Percentiles rank a stretch among this genome's conserved stretches.
These are phyloP conservation scores for Canis aureus DNA, from an alignment of 2,113 vertebrate genomes.

Conservation along the genomic window DNA sequence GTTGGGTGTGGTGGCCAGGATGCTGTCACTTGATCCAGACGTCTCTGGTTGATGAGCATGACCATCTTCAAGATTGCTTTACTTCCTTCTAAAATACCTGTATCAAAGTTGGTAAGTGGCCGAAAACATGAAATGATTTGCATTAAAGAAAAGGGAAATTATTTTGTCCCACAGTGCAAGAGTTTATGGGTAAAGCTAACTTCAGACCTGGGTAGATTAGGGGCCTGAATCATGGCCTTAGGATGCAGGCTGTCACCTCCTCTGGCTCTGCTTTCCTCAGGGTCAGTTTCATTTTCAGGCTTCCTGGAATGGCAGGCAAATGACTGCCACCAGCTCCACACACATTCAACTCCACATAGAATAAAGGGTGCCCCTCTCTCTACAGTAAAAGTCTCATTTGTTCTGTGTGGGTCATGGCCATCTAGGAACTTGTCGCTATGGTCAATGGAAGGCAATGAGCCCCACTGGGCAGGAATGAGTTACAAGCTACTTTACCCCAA, in stretches of 20 bases:
- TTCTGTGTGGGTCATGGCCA: not conserved
- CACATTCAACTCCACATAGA: not conserved
- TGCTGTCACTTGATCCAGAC: too few relatives aligned
- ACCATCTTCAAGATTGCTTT: not conserved
- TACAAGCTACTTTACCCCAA: not conserved
- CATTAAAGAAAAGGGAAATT: not conserved
- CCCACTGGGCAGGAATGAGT: not conserved
- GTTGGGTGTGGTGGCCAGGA: not conserved
- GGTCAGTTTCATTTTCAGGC: not conserved
- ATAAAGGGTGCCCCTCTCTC: not conserved
- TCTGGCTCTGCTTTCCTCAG: not conserved
- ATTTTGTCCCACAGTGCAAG: not conserved
- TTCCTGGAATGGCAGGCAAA: not conserved
- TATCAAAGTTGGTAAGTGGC: not conserved
- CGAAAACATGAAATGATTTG: not conserved
- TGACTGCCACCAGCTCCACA: too few relatives aligned
- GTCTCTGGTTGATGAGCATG: not conserved
- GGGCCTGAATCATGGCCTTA: not conserved
- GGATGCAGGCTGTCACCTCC: not conserved
- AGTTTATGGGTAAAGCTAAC: not conserved
- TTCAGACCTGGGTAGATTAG: not conserved
- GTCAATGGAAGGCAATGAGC: not conserved
- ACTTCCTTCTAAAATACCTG: not conserved
- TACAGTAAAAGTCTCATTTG: not conserved
- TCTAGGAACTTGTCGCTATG: too few relatives aligned